Conservation (phyloP, 2,113 vertebrate genomes). For the Myodes glareolus region DNA sequence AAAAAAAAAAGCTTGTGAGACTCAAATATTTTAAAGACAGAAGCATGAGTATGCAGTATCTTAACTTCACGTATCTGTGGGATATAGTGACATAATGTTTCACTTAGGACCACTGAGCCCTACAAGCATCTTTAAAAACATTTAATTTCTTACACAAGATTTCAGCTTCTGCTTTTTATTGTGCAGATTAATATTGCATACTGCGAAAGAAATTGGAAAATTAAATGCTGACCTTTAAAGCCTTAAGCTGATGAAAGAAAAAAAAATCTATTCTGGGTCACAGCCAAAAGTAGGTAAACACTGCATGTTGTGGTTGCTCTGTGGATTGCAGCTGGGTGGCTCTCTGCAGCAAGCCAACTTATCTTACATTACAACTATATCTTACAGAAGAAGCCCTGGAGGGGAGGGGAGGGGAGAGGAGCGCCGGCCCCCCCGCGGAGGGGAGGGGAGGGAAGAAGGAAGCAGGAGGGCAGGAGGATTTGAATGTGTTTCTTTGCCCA, state of each 20-base stretch:
- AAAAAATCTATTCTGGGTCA: background rate
- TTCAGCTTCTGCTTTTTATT: constrained; percentile 33
- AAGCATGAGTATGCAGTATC: background rate
- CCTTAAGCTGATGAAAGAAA: background rate
- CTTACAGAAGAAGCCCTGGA: background rate
- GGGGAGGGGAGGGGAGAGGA: rapidly evolving
- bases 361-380: background rate
- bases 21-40: constrained; percentile 4
- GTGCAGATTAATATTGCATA: background rate
- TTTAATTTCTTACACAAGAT: background rate
- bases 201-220: constrained; percentile 17
- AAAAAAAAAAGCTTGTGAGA: background rate
- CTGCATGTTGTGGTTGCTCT: background rate
- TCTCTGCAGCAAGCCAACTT: background rate
- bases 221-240: background rate
- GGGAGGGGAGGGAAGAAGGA: background rate
- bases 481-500: background rate
- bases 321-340: background rate
- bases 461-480: background rate
- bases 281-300: background rate
- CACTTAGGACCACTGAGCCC: background rate
- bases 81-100: constrained; percentile 44
- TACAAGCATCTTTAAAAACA: constrained; percentile 40
- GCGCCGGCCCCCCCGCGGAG: too few relatives aligned
- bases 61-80: background rate